Evolutionary conservation across 2,888 invertebrate genomes (phyloP), one percentile per base, ranked within the genome.

Genomic region (Drosophila subsilvestris): DNA sequence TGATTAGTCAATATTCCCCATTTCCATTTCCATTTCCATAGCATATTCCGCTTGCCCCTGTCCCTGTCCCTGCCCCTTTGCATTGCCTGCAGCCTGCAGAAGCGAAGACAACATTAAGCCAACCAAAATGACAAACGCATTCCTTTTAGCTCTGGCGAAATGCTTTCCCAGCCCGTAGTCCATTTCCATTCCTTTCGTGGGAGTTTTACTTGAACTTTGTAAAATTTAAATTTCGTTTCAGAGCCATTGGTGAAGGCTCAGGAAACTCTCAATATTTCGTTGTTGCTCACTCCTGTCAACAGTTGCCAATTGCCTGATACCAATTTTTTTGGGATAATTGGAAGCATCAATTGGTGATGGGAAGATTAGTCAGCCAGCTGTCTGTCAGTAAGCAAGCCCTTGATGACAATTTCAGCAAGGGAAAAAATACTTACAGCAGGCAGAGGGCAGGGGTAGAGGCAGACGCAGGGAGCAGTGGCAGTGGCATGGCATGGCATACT

Each of bases 1-100:
- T 82, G 82, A 83, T 82, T 86, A 80, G 86, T 71, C 82, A 79
- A 75, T 82, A 78, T 77, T 82, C 74, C 74, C 51, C 65, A 45
- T 67, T 65, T 58, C 49, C 29, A 42, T 37, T 58, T 20, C 42
- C 42, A 12, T 29, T 50, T 27, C 7, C 45, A 57, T 32, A 50
- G 43, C 20, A 45, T 32, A 45, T 10, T 37, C 17, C 25, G 32
- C 48, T 20, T 29, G 1, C 47, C 32, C 27, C 22, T 20, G 3
- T 1, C 25, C 25, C 25, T 22, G 1, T 0, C 22, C 4, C 6
- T 25, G 0, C 25, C 25, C 25, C 25, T 25, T 6, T 6, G 1
- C 29, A 58, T 27, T 48, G 12, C 32, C 32, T 32, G 29, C 42
- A 54, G 69, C 75, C 67, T n/a, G n/a, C n/a, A 62, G 74, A 77